Conservation (phyloP, 2,113 vertebrate species). For the Phalacrocorax aristotelis region DNA sequence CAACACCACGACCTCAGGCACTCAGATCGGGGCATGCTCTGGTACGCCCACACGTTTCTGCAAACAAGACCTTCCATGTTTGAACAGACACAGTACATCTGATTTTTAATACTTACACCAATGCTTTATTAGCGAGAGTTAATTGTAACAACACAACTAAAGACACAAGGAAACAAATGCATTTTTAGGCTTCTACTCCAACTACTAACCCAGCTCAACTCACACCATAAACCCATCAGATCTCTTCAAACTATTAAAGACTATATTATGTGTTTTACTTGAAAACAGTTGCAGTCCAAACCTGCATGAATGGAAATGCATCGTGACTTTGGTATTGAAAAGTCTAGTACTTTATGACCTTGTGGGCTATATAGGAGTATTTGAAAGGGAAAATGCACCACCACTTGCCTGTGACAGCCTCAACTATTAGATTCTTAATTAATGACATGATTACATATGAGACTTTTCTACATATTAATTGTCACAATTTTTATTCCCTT, state of each 20-base stretch:
- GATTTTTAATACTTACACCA: neutral
- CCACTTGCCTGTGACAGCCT: neutral
- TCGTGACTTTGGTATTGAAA: neutral
- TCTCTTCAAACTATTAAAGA: neutral
- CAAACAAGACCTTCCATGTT: neutral
- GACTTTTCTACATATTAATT: neutral
- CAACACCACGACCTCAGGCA: fast-evolving
- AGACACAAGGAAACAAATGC: neutral
- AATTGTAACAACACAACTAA: neutral
- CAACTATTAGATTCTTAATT: neutral
- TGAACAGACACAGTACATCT: neutral
- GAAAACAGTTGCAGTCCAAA: neutral
- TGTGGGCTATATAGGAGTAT: neutral
- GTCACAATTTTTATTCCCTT: neutral
- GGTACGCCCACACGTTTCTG: neutral
- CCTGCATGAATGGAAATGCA: neutral
- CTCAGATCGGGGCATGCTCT: neutral
- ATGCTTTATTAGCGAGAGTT: neutral
- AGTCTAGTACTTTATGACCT: neutral
- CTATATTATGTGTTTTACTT: neutral
- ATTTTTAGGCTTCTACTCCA: neutral
- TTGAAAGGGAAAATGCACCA: neutral
- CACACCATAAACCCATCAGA: neutral
- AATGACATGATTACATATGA: neutral
- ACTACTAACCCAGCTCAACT: neutral